Base-by-base conservation (phyloP, 35 echinoderm and acorn worm genomes). In the Eucidaris tribuloides region DNA sequence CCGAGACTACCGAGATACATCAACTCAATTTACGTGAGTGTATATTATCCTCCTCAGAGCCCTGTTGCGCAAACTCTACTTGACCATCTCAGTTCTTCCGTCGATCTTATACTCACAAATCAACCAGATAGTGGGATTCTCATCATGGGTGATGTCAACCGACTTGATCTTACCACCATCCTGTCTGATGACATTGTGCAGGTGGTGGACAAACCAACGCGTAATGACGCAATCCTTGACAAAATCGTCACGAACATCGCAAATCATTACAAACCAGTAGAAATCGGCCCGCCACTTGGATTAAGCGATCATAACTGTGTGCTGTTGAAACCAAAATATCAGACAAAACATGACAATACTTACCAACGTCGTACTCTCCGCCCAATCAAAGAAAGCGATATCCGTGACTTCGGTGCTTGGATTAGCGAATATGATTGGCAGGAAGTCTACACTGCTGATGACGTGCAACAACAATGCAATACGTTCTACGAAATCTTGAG, bases 221-320 rank as follows among this genome's bases (percentile, higher is more conserved):
- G n/a, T 64, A 28, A 38, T 7, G 81, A 83, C 7, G 31, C 4
- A 36, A 83, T 59, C 5, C 58, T 83, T 2, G 52, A 83, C 40
- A 18, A 18, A 38, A 56, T 49, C 28, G 41, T 80, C 2, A 28
- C 78, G 20, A 80, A 31, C 0, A n/a, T 34, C n/a, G 30, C 30
- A 30, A 33, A 80, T 56, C 32, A 82, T 18, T 82, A 82, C 57
- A 13, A 82, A 82, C 39, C n/a, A 41, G 6, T 19, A 22, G 52
- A 82, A 24, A 82, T 82, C 23, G 34, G 45, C 30, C 9, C 80
- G 14, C 80, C 80, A 33, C 19, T 82, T 28, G 80, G 80, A 30
- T 56, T 82, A 23, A 81, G 78, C 45, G 78, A 81, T 46, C 78
- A 81, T 29, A 45, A 46, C 19, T 81, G 78, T 61, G 80, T 82